These are phyloP conservation scores for Mantis religiosa DNA, from an alignment of 2,888 invertebrate genomes.

Conservation along the genomic window DNA sequence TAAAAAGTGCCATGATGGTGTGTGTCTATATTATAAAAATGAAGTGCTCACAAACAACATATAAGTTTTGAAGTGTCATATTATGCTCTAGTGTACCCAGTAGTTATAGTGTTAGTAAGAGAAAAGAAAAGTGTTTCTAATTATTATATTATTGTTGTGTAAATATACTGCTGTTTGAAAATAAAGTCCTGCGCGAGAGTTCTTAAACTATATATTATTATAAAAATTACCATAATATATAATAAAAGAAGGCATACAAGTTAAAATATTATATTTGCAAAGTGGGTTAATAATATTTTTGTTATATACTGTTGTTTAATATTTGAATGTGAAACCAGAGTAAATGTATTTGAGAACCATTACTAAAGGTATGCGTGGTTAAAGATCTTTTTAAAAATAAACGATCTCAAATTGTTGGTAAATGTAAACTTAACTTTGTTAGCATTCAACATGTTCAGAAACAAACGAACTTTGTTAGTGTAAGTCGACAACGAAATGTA, in stretches of 20 bases:
- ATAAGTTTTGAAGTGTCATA: not conserved
- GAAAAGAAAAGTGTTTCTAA: not conserved
- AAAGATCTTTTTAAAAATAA: not conserved
- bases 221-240: not conserved
- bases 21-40: not conserved
- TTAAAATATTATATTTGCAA: not conserved
- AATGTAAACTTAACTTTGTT: not conserved
- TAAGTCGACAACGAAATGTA: not conserved
- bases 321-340: not conserved
- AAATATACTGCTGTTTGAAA: slow-evolving; percentile 1
- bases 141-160: not conserved
- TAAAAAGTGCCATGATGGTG: not conserved
- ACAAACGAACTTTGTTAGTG: not conserved
- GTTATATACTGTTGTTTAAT: not conserved
- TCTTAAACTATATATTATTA: not conserved
- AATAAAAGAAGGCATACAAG: not conserved
- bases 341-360: not conserved
- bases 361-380: not conserved
- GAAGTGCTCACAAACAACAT: not conserved
- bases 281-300: not conserved
- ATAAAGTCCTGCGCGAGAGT: not conserved
- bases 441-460: not conserved
- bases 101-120: not conserved
- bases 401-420: not conserved
- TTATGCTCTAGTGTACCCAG: not conserved